A percentile compares a stretch with the other conserved stretches of the same genome.
Evolutionary conservation across 2,888 invertebrate species (phyloP).

Genomic region (Limnephilus lunatus): DNA sequence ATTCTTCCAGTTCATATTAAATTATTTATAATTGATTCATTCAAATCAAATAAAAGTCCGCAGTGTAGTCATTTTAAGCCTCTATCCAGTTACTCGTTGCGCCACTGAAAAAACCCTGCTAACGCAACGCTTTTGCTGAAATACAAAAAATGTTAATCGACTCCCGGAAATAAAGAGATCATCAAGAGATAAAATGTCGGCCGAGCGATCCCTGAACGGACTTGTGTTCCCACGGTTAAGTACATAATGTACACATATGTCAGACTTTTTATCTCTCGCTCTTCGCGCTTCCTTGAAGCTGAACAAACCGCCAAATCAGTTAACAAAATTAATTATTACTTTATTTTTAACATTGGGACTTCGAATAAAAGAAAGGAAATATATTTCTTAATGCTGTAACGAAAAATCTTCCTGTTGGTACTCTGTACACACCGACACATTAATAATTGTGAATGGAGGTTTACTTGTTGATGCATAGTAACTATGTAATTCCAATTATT

Average conservation of each 20-base stretch:
- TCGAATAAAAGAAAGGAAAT: too few relatives aligned
- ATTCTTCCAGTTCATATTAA: too few relatives aligned
- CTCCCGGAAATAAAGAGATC: constrained; percentile 13
- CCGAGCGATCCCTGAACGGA: not conserved
- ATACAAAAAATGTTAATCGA: constrained; percentile 41
- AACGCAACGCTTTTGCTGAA: constrained; percentile 1
- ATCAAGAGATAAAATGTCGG: constrained; percentile 1
- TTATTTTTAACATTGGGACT: not conserved
- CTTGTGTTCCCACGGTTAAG: constrained; percentile 13
- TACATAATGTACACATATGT: constrained; percentile 6
- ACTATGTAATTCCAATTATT: too few relatives aligned
- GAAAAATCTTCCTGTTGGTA: too few relatives aligned
- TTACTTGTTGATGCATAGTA: too few relatives aligned
- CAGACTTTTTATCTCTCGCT: constrained; percentile 3
- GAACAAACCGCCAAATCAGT: not conserved
- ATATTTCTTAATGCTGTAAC: too few relatives aligned
- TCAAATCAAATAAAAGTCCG: not conserved
- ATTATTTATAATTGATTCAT: too few relatives aligned
- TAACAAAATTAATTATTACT: not conserved
- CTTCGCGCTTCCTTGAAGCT: not conserved
- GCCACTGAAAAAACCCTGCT: not conserved
- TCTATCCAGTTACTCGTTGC: not conserved
- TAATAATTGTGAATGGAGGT: too few relatives aligned
- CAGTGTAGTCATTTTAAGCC: not conserved
- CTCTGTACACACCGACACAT: too few relatives aligned